A percentile compares a stretch with the other conserved stretches of the same genome.
Conservation (phyloP, 1,140 invertebrate species). For the Rhopalosiphum padi region DNA sequence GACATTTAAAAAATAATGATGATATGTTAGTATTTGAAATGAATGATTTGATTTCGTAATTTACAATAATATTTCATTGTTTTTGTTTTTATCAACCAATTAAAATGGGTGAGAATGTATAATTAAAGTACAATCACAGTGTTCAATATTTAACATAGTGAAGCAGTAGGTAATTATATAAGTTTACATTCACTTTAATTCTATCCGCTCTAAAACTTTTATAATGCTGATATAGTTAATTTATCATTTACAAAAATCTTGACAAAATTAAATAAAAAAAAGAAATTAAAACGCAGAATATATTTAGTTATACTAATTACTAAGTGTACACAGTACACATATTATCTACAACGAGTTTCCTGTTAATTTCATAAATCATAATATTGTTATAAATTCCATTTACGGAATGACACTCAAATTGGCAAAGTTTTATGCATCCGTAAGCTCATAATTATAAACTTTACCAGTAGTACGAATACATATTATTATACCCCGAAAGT, state of each 20-base stretch:
- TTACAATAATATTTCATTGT: background rate
- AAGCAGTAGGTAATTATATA: background rate
- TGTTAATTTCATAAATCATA: slow-evolving; percentile 45
- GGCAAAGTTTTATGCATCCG: slow-evolving; percentile 47
- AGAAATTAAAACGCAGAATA: background rate
- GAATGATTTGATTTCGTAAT: background rate
- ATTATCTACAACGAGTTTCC: slow-evolving; percentile 34
- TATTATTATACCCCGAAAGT: background rate
- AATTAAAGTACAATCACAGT: background rate
- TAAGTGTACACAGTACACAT: background rate
- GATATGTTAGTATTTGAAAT: background rate
- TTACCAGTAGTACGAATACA: slow-evolving; percentile 23
- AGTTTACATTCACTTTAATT: background rate
- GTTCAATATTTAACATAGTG: background rate
- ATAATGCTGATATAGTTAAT: background rate
- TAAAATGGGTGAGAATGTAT: background rate
- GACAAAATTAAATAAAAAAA: background rate
- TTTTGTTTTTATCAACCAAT: background rate
- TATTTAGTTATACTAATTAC: slow-evolving; percentile 29
- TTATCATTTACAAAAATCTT: background rate
- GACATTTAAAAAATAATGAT: background rate
- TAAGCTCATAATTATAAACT: slow-evolving; percentile 48
- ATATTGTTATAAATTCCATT: slow-evolving; percentile 14
- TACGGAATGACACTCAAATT: slow-evolving; percentile 32
- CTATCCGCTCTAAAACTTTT: background rate